Evolutionary conservation across 1,140 invertebrate genomes (phyloP).

Genomic region (Probaryconus sp.): DNA sequence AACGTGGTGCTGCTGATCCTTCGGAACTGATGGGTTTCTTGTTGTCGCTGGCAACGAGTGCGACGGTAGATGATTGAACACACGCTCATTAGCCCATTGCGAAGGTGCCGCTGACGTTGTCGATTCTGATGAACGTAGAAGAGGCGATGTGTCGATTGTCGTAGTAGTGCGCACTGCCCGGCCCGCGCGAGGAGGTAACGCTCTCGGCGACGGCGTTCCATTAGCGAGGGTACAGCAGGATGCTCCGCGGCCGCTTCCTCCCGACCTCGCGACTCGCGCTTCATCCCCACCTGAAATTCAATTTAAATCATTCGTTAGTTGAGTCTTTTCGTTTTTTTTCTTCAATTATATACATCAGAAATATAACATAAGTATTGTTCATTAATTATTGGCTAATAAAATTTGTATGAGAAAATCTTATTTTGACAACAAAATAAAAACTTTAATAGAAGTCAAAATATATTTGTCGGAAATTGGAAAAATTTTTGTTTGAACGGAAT

Average conservation of each 20-base stretch:
- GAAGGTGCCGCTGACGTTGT: conserved; percentile 56
- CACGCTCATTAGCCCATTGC: conserved; percentile 71
- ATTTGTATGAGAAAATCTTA: no score
- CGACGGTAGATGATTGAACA: conserved; percentile 50
- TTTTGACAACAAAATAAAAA: no score
- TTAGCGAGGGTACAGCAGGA: conserved; percentile 78
- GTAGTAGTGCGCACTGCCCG: conserved; percentile 79
- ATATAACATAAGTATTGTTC: no score
- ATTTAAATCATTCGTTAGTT: not conserved
- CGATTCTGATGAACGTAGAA: conserved; percentile 52
- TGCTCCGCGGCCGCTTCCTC: conserved; percentile 77
- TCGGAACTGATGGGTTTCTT: conserved; percentile 37
- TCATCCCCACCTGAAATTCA: conserved; percentile 76
- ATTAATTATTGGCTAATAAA: no score
- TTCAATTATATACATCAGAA: no score
- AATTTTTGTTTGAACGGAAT: no score
- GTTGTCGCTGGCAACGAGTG: conserved; percentile 61
- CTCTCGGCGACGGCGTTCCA: conserved; percentile 81
- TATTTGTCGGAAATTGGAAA: no score
- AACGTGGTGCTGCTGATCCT: conserved; percentile 38
- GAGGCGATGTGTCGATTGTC: conserved; percentile 61
- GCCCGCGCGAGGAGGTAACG: conserved; percentile 76
- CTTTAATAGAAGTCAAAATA: no score
- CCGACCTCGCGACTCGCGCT: conserved; percentile 76
- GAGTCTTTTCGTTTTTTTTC: not conserved